phyloP scores from a whole-genome alignment of 1,140 invertebrate genomes.

The Brachionus rubens region DNA sequence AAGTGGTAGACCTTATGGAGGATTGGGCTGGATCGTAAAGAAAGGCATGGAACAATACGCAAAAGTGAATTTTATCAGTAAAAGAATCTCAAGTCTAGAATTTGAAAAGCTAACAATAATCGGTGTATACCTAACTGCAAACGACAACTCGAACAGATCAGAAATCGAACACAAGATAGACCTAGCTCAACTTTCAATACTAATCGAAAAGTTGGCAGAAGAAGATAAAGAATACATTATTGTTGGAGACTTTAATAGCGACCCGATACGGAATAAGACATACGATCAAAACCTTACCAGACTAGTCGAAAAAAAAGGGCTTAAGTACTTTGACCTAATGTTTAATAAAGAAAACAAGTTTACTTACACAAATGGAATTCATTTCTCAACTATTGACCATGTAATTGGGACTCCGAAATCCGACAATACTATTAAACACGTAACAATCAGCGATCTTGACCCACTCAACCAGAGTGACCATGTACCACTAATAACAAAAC shows the following conservation, averaged over 20 bases:
- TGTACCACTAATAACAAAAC: background rate
- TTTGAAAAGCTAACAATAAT: too few relatives aligned
- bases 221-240: slow-evolving; percentile 3
- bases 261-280: slow-evolving; percentile 10
- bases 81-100: too few relatives aligned
- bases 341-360: background rate
- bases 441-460: background rate
- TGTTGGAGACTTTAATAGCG: slow-evolving; percentile 7
- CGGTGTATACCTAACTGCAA: background rate
- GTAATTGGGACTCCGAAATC: background rate
- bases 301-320: background rate
- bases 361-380: background rate
- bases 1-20: background rate
- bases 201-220: background rate
- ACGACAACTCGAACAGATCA: slow-evolving; percentile 11
- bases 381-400: background rate
- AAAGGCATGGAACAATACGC: too few relatives aligned
- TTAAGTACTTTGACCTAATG: background rate
- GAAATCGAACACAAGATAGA: slow-evolving; percentile 19
- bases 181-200: background rate
- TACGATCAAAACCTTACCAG: background rate
- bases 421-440: background rate
- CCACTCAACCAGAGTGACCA: slow-evolving; percentile 11
- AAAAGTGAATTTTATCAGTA: too few relatives aligned
- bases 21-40: background rate